Base-by-base conservation (phyloP, 1,140 invertebrate genomes). In the Drosophila albomicans region DNA sequence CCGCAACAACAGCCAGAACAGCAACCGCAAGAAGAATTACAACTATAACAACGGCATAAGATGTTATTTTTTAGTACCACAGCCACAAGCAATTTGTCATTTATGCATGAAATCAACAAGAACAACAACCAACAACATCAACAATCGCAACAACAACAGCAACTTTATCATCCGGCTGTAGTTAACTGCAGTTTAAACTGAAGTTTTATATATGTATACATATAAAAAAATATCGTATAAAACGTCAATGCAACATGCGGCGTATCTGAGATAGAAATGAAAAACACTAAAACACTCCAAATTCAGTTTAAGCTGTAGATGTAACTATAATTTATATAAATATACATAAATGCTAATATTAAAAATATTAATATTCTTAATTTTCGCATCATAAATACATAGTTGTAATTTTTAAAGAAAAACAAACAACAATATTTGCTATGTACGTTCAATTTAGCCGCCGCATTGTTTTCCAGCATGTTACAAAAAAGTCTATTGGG, bases 281-380 rank as follows among this genome's bases (percentile, higher is more conserved):
- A 73, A 80, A 69, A 41, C 56, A 74, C 72, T 75, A 81, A 85
- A 87, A 88, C 85, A 88, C 85, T 89, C 84, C 85, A 88, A 89
- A 89, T 88, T 88, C 84, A 84, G 84, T 88, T 88, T 88, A 88
- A 88, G 80, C 84, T 88, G 84, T 89, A 88, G 84, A 62, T 76
- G 54, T 76, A 88, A 84, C 84, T 88, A 87, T 88, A 89, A 88
- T 88, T 89, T 84, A 88, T 89, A 88, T 82, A 89, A 89, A 89
- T 88, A 88, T 79, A 88, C 87, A 79, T 79, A 79, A 84, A 87
- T 87, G 84, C 80, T 87, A 87, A 87, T 87, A 87, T 87, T 87
- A 87, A 88, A 87, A 84, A 88, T 84, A 88, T 88, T 88, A 88
- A 88, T 88, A 88, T 87, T 88, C 87, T 88, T 88, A 88, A 84